Evolutionary conservation across 1,140 invertebrate genomes (phyloP).

Genomic region (Sycophila sp.): DNA sequence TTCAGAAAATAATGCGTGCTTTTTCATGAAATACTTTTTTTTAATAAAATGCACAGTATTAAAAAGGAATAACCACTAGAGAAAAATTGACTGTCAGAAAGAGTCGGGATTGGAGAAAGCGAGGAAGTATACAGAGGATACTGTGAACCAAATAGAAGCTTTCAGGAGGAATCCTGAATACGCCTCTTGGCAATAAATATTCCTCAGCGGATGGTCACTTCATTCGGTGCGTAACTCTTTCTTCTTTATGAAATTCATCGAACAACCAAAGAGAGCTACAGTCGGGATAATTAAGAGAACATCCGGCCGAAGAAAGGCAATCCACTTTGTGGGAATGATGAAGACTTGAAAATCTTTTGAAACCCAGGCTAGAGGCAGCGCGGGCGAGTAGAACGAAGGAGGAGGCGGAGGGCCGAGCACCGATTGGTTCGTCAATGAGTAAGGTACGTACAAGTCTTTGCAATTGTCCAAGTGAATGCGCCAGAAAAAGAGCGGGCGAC

Average conservation of each 20-base stretch:
- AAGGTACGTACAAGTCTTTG: conserved; percentile 41
- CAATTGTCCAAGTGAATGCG: conserved; percentile 51
- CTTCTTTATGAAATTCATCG: neutral
- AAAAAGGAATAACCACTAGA: too few species aligned
- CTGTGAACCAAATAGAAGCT: too few species aligned
- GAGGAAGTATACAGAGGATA: too few species aligned
- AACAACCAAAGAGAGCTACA: neutral
- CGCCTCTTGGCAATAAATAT: neutral
- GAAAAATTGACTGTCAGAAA: too few species aligned
- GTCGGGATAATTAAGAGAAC: conserved; percentile 11
- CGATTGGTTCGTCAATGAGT: conserved; percentile 53
- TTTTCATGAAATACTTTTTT: too few species aligned
- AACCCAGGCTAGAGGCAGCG: conserved; percentile 11
- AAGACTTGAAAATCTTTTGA: conserved; percentile 48
- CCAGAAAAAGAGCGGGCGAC: conserved; percentile 41
- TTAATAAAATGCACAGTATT: too few species aligned
- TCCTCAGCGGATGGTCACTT: too few species aligned
- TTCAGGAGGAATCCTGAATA: neutral
- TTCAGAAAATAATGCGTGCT: too few species aligned
- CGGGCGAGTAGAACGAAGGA: neutral
- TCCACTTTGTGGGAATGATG: conserved; percentile 47
- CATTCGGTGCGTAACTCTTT: too few species aligned
- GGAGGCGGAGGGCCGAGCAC: neutral
- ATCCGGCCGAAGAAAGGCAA: conserved; percentile 30
- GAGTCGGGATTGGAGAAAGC: too few species aligned